Percentiles rank a stretch among this genome's conserved stretches.
Conservation (phyloP, 2,113 vertebrate genomes). For the Dermatemys mawii region DNA sequence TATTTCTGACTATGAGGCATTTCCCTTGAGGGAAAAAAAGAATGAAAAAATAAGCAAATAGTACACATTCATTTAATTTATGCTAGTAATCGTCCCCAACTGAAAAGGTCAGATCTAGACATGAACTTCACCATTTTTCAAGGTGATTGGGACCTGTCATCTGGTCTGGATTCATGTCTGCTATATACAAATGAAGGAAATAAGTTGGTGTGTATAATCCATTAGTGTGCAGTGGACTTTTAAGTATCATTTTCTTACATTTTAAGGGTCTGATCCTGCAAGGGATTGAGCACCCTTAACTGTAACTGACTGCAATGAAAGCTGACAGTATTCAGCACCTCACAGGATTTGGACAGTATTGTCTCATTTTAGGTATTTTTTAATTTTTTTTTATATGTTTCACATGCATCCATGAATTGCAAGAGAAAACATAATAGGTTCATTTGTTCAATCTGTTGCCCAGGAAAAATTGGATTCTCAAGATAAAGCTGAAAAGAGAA, state of each 20-base stretch:
- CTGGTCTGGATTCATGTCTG: neutral
- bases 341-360: accelerated
- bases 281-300: accelerated
- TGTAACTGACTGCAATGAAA: neutral
- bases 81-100: accelerated
- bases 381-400: neutral
- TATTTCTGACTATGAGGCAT: accelerated
- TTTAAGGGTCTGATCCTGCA: neutral
- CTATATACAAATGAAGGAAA: neutral
- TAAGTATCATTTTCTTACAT: accelerated
- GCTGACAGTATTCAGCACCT: neutral
- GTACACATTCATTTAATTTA: accelerated
- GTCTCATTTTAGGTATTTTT: neutral
- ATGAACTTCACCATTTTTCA: neutral
- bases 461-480: neutral
- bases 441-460: neutral
- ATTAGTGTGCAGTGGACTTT: neutral
- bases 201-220: neutral
- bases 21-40: neutral
- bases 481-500: neutral
- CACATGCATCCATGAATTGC: neutral
- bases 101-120: neutral
- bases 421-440: neutral
- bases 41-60: neutral
- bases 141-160: neutral